Conservation (phyloP, 2,888 invertebrate species). For the Amblyjoppa fuscipennis region DNA sequence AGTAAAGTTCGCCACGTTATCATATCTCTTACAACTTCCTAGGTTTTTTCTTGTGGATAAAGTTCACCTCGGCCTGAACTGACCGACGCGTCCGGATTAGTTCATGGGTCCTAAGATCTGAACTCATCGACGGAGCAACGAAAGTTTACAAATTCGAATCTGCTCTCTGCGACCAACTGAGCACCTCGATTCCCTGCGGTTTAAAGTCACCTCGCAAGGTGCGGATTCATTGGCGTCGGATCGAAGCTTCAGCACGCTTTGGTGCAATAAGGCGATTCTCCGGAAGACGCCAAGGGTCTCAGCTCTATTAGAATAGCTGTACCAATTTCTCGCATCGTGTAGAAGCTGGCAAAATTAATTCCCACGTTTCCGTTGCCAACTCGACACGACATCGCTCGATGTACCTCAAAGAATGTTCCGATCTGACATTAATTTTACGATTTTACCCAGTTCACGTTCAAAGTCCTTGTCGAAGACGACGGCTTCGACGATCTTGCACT, state of each 20-base stretch:
- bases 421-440: neutral
- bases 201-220: too few species aligned
- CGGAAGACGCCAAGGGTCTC: too few species aligned
- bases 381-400: neutral
- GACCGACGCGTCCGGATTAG: constrained; percentile 25
- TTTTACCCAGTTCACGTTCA: neutral
- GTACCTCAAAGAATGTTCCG: neutral
- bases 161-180: too few species aligned
- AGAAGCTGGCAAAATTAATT: neutral
- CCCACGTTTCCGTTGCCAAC: neutral
- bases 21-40: constrained; percentile 5
- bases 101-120: constrained; percentile 3
- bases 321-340: too few species aligned
- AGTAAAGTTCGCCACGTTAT: neutral
- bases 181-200: too few species aligned
- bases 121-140: constrained; percentile 14
- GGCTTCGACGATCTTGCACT: neutral
- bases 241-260: too few species aligned
- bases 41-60: constrained; percentile 14
- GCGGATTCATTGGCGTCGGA: too few species aligned
- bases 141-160: too few species aligned
- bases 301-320: too few species aligned
- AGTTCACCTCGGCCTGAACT: constrained; percentile 51
- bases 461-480: neutral
- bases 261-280: too few species aligned